These are phyloP conservation scores for Andrena cerasifolii DNA, from an alignment of 1,140 invertebrate species.

Conservation along the genomic window DNA sequence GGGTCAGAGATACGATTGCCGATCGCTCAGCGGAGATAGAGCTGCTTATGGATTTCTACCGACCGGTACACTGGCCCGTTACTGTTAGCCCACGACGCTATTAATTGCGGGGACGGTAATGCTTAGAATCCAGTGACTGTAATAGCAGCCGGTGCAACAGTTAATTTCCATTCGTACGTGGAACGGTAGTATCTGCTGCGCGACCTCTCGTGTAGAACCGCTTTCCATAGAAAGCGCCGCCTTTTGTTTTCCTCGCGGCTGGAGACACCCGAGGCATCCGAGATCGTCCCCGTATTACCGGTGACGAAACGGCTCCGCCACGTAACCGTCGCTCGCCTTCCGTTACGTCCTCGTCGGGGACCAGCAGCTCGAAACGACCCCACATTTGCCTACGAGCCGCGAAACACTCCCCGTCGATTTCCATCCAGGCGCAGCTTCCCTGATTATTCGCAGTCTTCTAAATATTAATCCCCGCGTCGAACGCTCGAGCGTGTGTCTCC, in stretches of 20 bases:
- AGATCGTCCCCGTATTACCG: constrained; percentile 19
- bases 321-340: constrained; percentile 26
- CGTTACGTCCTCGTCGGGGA: constrained; percentile 49
- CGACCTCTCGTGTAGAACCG: constrained; percentile 13
- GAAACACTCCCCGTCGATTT: neutral
- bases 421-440: neutral
- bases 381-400: neutral
- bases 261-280: constrained; percentile 21
- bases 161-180: constrained; percentile 31
- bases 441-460: neutral
- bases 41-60: too few relatives aligned
- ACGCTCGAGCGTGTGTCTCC: neutral
- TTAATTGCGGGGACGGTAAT: constrained; percentile 4
- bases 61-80: neutral
- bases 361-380: constrained; percentile 16
- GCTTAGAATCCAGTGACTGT: constrained; percentile 14
- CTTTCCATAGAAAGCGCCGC: constrained; percentile 57
- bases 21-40: too few relatives aligned
- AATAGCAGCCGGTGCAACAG: constrained; percentile 13
- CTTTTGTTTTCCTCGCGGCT: constrained; percentile 37
- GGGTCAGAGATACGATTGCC: too few relatives aligned
- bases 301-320: constrained; percentile 43
- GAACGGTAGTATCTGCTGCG: neutral
- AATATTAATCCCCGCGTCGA: constrained; percentile 1
- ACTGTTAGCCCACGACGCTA: neutral